These are phyloP conservation scores for Pseudochaenichthys georgianus DNA, from an alignment of 2,797 vertebrate species.

Conservation along the genomic window DNA sequence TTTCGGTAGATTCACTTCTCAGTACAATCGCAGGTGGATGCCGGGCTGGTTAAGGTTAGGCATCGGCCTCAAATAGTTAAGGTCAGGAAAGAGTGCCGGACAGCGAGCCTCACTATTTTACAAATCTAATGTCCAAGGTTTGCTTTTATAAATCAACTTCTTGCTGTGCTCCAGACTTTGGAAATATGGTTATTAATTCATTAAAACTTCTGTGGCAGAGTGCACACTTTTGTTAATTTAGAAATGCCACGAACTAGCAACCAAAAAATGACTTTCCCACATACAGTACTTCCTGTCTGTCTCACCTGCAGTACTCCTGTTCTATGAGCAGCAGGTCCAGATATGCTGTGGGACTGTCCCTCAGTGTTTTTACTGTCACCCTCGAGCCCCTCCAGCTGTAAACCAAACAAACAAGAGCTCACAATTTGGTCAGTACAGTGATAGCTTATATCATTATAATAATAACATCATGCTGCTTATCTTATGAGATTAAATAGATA, in stretches of 20 bases:
- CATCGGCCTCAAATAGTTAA: no score
- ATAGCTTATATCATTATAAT: not conserved
- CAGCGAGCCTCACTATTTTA: no score
- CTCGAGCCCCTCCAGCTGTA: slow-evolving; percentile 87
- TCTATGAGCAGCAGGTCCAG: slow-evolving; percentile 87
- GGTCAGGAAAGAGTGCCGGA: no score
- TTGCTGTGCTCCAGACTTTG: no score
- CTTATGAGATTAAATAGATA: not conserved
- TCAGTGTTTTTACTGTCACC: slow-evolving; percentile 89
- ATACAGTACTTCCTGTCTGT: not conserved
- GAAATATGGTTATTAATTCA: no score
- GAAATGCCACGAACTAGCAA: not conserved
- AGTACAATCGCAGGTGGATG: no score
- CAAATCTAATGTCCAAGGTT: no score
- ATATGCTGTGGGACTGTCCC: slow-evolving; percentile 59
- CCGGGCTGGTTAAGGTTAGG: no score
- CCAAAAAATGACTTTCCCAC: not conserved
- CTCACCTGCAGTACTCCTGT: slow-evolving; percentile 82
- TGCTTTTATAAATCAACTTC: no score
- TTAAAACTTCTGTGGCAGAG: no score
- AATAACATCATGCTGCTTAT: not conserved
- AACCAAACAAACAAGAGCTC: slow-evolving; percentile 64
- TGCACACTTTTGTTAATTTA: not conserved
- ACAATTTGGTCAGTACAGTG: not conserved
- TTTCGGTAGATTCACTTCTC: no score